Percentiles rank a stretch among this genome's conserved stretches.
Evolutionary conservation across 2,113 vertebrate species (phyloP).

Genomic region (Glareola pratincola): DNA sequence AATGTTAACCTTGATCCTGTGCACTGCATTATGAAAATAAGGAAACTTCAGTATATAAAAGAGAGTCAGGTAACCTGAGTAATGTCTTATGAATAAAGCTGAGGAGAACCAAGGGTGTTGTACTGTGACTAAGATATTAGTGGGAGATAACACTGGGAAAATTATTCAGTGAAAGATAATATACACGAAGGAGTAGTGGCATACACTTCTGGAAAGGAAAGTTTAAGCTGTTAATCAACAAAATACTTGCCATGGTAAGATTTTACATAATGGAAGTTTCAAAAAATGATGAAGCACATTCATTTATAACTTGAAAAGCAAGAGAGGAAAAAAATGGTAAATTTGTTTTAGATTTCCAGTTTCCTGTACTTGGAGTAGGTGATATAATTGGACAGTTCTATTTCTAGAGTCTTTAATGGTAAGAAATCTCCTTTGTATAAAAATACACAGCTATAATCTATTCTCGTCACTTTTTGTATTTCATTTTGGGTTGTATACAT

Average conservation of each 20-base stretch:
- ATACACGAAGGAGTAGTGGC: background rate
- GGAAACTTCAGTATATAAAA: background rate
- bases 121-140: background rate
- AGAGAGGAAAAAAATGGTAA: background rate
- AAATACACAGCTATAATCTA: background rate
- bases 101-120: background rate
- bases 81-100: background rate
- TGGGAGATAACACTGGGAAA: background rate
- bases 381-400: background rate
- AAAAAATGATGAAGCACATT: background rate
- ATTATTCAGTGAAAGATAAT: background rate
- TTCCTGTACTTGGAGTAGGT: background rate
- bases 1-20: background rate
- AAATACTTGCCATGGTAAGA: background rate
- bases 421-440: background rate
- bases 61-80: background rate
- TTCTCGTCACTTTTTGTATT: background rate
- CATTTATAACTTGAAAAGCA: background rate
- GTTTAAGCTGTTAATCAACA: background rate
- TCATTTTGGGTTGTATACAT: background rate
- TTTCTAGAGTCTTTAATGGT: background rate
- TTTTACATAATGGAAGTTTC: background rate
- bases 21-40: background rate
- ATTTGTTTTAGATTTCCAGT: background rate
- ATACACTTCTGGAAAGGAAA: background rate